Percentiles rank a stretch among this genome's conserved stretches.
phyloP scores from a whole-genome alignment of 1,140 invertebrate genomes.

The Drosophila pachea region DNA sequence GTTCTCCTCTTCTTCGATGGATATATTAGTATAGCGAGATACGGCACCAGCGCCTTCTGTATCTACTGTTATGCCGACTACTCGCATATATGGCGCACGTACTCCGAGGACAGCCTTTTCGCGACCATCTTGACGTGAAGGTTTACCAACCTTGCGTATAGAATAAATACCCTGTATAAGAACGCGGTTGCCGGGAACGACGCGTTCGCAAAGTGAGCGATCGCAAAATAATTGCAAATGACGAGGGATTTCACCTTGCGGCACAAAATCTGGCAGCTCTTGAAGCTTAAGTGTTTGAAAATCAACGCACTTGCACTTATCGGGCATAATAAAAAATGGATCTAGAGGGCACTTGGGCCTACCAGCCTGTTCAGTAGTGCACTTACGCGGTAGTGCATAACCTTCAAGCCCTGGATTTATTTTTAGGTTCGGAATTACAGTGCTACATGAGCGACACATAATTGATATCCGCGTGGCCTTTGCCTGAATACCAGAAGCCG shows the following conservation, averaged over 20 bases:
- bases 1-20: conserved; percentile 93
- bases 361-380: conserved; percentile 94
- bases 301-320: conserved; percentile 98
- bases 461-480: conserved; percentile 97
- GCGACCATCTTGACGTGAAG: conserved; percentile 82
- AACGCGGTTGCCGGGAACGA: conserved; percentile 97
- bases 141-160: conserved; percentile 92
- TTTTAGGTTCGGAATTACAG: conserved; percentile 91
- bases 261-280: conserved; percentile 97
- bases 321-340: conserved; percentile 98
- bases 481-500: conserved; percentile 94
- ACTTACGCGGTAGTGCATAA: conserved; percentile 97
- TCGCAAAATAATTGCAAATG: conserved; percentile 98
- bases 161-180: conserved; percentile 97
- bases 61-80: conserved; percentile 94
- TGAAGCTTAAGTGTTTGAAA: conserved; percentile 92
- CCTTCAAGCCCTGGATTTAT: conserved; percentile 98
- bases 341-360: conserved; percentile 96
- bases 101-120: conserved; percentile 96
- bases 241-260: conserved; percentile 98
- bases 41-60: conserved; percentile 88
- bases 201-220: conserved; percentile 94
- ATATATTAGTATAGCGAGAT: conserved; percentile 80
- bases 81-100: conserved; percentile 94
- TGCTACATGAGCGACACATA: conserved; percentile 96